phyloP scores from a whole-genome alignment of 1,140 invertebrate genomes.

The Episyrphus balteatus region DNA sequence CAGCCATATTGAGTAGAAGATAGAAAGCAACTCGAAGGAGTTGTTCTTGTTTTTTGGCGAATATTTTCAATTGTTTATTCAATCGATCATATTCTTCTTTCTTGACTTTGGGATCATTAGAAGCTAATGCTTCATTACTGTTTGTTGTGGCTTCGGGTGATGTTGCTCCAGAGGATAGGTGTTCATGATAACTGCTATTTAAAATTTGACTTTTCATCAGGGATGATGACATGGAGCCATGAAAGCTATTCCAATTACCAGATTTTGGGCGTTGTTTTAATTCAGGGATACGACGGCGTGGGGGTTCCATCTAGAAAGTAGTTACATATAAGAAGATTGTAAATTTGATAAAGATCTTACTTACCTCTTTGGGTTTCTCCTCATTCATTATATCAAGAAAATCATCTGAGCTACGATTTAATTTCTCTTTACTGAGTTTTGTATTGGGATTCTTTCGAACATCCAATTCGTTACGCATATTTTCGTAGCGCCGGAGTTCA shows the following conservation, averaged over 20 bases:
- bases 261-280: constrained; percentile 53
- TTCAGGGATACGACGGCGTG: constrained; percentile 54
- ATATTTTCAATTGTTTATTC: constrained; percentile 62
- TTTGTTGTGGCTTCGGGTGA: constrained; percentile 23
- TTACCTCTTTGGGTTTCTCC: constrained; percentile 33
- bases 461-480: constrained; percentile 86
- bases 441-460: constrained; percentile 42
- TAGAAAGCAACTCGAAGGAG: constrained; percentile 80
- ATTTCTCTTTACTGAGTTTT: constrained; percentile 29
- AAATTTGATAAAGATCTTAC: no score
- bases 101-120: constrained; percentile 45
- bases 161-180: constrained; percentile 36
- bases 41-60: constrained; percentile 87
- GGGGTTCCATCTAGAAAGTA: constrained; percentile 42
- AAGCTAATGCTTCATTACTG: constrained; percentile 41
- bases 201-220: constrained; percentile 37
- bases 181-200: constrained; percentile 53
- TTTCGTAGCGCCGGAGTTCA: constrained; percentile 83
- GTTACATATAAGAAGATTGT: background rate
- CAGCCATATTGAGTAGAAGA: constrained; percentile 86
- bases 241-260: constrained; percentile 48
- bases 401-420: constrained; percentile 31
- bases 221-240: constrained; percentile 36
- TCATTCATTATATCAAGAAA: constrained; percentile 36
- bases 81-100: constrained; percentile 75